Percentiles rank a stretch among this genome's conserved stretches.
phyloP scores from a whole-genome alignment of 2,797 vertebrate genomes.

The Furcifer pardalis region DNA sequence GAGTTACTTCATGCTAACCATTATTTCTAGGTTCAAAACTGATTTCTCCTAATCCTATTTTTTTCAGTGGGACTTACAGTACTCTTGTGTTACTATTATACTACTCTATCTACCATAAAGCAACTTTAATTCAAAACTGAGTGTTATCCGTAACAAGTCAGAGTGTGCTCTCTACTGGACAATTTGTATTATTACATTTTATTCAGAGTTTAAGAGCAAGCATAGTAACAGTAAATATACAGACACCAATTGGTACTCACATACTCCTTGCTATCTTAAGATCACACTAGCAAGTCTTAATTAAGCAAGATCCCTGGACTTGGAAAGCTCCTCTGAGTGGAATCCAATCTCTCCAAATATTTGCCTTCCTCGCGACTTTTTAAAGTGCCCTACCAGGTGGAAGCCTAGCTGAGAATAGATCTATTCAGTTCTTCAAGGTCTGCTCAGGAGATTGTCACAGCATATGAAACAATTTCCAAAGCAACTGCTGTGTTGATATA shows the following conservation, averaged over 20 bases:
- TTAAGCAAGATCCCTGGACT: neutral
- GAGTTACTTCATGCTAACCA: neutral
- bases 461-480: neutral
- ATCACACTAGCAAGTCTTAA: neutral
- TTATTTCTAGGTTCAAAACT: neutral
- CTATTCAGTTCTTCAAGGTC: neutral
- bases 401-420: neutral
- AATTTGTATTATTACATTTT: slow-evolving; percentile 5
- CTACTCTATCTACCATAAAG: slow-evolving; percentile 1
- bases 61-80: neutral
- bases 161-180: slow-evolving; percentile 56
- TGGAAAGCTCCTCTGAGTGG: neutral
- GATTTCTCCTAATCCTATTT: slow-evolving; percentile 7
- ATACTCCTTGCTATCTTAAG: neutral
- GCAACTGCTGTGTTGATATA: neutral
- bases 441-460: neutral
- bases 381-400: neutral
- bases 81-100: neutral
- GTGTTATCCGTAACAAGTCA: slow-evolving; percentile 7
- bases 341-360: neutral
- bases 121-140: neutral
- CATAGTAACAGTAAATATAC: slow-evolving; percentile 29
- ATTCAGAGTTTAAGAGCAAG: neutral
- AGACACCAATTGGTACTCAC: neutral
- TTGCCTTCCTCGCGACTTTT: neutral